These are phyloP conservation scores for Microcebus murinus DNA, from an alignment of 2,113 vertebrate genomes.

Conservation along the genomic window DNA sequence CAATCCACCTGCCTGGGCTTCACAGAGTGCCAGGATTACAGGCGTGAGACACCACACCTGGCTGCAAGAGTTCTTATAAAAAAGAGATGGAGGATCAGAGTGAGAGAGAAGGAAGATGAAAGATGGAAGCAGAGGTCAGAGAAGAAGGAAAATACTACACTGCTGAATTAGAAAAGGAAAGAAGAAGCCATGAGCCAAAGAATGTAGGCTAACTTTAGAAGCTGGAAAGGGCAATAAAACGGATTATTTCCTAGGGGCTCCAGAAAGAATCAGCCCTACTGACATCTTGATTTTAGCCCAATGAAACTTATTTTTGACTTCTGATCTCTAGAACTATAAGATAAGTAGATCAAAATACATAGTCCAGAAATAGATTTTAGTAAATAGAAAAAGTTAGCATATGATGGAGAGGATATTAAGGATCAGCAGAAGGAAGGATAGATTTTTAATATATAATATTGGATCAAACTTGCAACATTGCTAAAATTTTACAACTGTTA, in stretches of 20 bases:
- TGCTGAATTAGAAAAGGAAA: background rate
- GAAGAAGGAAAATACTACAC: background rate
- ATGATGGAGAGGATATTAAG: background rate
- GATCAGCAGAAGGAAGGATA: background rate
- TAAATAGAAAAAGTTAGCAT: background rate
- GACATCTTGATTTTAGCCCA: background rate
- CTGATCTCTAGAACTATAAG: background rate
- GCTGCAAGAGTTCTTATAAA: background rate
- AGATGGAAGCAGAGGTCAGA: background rate
- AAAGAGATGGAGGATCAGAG: background rate
- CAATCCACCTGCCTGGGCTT: too few species aligned
- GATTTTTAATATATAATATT: background rate
- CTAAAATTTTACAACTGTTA: background rate
- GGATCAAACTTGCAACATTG: background rate
- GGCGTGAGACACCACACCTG: accelerated
- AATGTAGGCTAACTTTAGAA: background rate
- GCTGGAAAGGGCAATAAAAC: background rate
- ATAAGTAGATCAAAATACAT: background rate
- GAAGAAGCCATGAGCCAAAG: background rate
- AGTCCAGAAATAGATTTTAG: background rate
- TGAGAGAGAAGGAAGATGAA: background rate
- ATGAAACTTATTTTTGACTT: background rate
- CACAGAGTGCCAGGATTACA: too few species aligned
- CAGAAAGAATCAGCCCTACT: background rate
- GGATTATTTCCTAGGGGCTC: background rate